Evolutionary conservation across 2,797 vertebrate species (phyloP), one percentile per base, ranked within the genome.

Genomic region (Chrosomus eos): DNA sequence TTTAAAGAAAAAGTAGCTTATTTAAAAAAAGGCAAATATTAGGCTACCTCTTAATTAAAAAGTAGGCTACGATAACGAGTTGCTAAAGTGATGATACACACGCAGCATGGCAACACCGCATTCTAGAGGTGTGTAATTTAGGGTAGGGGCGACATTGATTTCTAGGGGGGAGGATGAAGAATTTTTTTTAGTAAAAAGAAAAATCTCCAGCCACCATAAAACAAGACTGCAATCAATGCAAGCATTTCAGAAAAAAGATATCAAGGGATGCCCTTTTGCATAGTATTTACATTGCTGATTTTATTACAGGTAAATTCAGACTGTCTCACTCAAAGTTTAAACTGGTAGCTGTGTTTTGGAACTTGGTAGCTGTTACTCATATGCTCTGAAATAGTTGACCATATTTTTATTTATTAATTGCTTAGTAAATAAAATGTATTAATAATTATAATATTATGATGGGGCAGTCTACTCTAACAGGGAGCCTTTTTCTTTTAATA

Each of bases 181-280:
- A 1, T 48, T 48, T 48, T 48, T 18, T 48, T 62, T 18, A 19
- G 8, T 40, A 43, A 77, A 62, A 77, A 68, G 31, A 23, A 18
- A 64, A 64, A 64, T 64, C 53, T 43, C 23, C n/a, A 60, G 53
- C 53, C 23, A 9, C 4, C 9, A 62, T 77, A 28, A 60, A 77
- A 38, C n/a, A n/a, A 68, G 64, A 23, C 68, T 71, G 38, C 36
- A 70, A n/a, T 70, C 67, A 70, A n/a, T n/a, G n/a, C 68, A 71
- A 40, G 3, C 38, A 26, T 28, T 45, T 18, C 38, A 40, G n/a
- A n/a, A 7, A 36, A 28, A 53, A 55, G 7, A 68, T n/a, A 43
- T 68, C 19, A 5, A 43, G 6, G 7, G 68, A 71, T 16, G 38
- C 14, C 7, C 13, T 45, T 23, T 14, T 45, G 68, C 23, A 28